Conservation (phyloP, 2,797 vertebrate genomes). For the Borostomias antarcticus region DNA sequence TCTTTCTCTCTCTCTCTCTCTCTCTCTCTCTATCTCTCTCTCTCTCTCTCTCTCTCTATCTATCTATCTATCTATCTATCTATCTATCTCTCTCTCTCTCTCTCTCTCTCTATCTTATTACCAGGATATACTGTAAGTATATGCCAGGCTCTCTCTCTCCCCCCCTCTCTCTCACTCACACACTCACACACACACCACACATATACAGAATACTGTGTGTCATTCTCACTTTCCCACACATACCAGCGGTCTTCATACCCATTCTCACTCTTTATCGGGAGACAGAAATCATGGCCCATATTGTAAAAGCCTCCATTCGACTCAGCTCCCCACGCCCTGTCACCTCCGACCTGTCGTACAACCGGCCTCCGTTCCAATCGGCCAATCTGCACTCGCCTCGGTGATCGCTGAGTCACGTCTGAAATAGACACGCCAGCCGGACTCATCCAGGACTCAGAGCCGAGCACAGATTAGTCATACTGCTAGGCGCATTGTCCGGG, state of each 20-base stretch:
- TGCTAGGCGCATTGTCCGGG: conserved; percentile 62
- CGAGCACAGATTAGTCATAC: conserved; percentile 72
- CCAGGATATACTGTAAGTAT: conserved; percentile 39
- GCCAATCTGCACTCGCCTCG: conserved; percentile 64
- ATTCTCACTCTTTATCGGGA: no score
- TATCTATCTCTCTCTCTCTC: conserved; percentile 2
- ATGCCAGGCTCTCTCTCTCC: conserved; percentile 80
- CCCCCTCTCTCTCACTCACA: conserved; percentile 42
- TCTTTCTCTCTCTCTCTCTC: conserved; percentile 18
- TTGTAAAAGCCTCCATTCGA: not conserved
- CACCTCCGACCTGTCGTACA: conserved; percentile 46
- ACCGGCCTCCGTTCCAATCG: conserved; percentile 73
- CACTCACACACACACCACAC: conserved; percentile 27
- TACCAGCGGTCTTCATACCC: not conserved
- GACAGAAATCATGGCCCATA: not conserved
- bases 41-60: conserved; percentile 33
- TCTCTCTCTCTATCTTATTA: conserved; percentile 49
- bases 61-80: not conserved
- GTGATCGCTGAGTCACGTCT: conserved; percentile 66
- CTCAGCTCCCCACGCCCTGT: conserved; percentile 36
- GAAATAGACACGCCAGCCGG: conserved; percentile 72
- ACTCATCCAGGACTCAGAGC: conserved; percentile 74
- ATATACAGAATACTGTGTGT: conserved; percentile 33
- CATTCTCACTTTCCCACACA: not conserved
- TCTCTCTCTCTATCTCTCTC: conserved; percentile 30